Evolutionary conservation across 2,797 vertebrate species (phyloP), one percentile per base, ranked within the genome.

Genomic region (Ctenopoma kingsleyae): DNA sequence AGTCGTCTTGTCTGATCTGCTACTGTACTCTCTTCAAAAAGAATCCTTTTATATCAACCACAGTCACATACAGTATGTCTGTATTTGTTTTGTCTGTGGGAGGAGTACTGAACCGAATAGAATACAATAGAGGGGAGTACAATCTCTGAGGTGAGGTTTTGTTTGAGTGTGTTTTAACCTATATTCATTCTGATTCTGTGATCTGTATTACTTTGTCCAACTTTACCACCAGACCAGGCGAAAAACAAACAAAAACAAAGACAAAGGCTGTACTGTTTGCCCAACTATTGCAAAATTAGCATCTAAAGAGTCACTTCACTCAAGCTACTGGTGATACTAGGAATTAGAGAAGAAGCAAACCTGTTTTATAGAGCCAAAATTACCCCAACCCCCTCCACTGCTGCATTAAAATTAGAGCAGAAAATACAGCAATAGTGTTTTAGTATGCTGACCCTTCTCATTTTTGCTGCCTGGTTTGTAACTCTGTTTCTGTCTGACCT

Each of bases 1-100:
- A 84, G 69, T 77, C 65, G 17, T 80, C 72, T 80, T 60, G 73
- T 90, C 82, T 89, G 88, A 90, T 89, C 82, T 83, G 61, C 67
- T 79, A 56, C 81, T 82, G 84, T 86, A 78, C 50, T 77, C 60
- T 46, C 54, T 84, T 89, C 82, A 82, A 76, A 85, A 76, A 72
- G 50, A 52, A 58, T 69, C 63, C 7, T 87, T 88, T 89, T 74
- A 88, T 91, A 82, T 50, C 35, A 67, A 67, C 74, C 83, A 78
- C 71, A 80, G 69, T 82, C 76, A 59, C 68, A 78, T 70, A 78
- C 60, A 67, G 30, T 74, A 65, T 75, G 84, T 83, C 46, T 83
- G 66, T 83, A 16, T 46, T 71, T 90, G 67, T 76, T 73, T 81
- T 80, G 60, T 65, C 63, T 20, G 7, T 49, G 71, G 78, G 70